Evolutionary conservation across 1,140 invertebrate genomes (phyloP).

Genomic region (Brachionus calyciflorus): DNA sequence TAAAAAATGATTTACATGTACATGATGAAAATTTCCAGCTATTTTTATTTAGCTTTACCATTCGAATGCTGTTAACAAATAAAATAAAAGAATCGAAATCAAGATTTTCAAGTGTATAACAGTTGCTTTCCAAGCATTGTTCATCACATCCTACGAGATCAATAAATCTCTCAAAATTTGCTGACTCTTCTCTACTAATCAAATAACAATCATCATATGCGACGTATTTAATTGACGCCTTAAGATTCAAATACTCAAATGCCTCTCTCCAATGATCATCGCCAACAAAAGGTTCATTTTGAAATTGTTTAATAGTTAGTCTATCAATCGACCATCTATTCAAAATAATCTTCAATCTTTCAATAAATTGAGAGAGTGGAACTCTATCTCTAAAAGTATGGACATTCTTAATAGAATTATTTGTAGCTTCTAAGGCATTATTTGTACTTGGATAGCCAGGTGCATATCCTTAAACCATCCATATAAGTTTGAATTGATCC

Average conservation of each 20-base stretch:
- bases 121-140: too few species aligned
- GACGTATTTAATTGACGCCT: too few species aligned
- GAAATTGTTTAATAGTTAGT: background rate
- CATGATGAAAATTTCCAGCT: background rate
- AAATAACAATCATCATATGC: too few species aligned
- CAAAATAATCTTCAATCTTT: background rate
- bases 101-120: too few species aligned
- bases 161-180: background rate
- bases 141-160: background rate
- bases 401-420: background rate
- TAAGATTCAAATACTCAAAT: background rate
- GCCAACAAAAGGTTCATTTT: too few species aligned
- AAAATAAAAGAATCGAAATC: too few species aligned
- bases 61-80: too few species aligned
- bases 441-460: background rate
- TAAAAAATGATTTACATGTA: background rate
- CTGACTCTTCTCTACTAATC: background rate
- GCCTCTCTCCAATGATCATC: background rate
- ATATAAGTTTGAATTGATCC: background rate
- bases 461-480: too few species aligned
- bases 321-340: background rate
- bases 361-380: background rate
- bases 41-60: background rate
- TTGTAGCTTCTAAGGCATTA: background rate
- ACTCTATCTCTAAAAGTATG: background rate